Base-by-base conservation (phyloP, 2,888 invertebrate species). In the Pheosia tremula region DNA sequence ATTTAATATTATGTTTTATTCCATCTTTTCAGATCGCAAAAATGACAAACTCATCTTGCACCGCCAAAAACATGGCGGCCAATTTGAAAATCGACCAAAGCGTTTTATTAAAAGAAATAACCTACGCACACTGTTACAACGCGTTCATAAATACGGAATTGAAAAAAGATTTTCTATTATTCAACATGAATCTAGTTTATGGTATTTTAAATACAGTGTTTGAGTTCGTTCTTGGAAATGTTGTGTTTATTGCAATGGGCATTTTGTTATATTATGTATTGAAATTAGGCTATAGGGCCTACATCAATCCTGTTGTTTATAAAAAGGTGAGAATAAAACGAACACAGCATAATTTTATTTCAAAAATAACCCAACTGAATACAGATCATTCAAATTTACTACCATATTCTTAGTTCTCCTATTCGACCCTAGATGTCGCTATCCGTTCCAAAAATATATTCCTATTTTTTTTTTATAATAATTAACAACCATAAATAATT, bases 281-380 rank as follows among this genome's bases (percentile, higher is more conserved):
- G 0, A 75, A 77, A 57, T 56, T 81, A 0, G 13, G 84, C 0
- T 88, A 86, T 62, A 90, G 81, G 53, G 81, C 84, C 55, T 91
- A 80, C 70, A 81, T 79, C 68, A 83, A 68, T 57, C 91, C 89
- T 0, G 66, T 86, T 6, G 43, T 85, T 4, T 87, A 86, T 69
- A 76, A 75, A 45, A 90, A 84, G 83, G 91, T 91, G 56, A 86
- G 87, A 7, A 24, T 24, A 0, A 47, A 41, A 41, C 8, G 5
- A 41, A 7, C 41, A 41, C 6, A 41, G 41, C 41, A 41, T 41
- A 41, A 41, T 41, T 4, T 41, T 41, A 41, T 41, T 24, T 24
- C 24, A 5, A 41, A 1, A 41, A 5, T 41, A 41, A 2, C 24
- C 24, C 24, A 24, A 24, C 24, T 24, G 24, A 24, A 24, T 24